Conservation (phyloP, 2,888 invertebrate genomes). For the Diarsia brunnea region DNA sequence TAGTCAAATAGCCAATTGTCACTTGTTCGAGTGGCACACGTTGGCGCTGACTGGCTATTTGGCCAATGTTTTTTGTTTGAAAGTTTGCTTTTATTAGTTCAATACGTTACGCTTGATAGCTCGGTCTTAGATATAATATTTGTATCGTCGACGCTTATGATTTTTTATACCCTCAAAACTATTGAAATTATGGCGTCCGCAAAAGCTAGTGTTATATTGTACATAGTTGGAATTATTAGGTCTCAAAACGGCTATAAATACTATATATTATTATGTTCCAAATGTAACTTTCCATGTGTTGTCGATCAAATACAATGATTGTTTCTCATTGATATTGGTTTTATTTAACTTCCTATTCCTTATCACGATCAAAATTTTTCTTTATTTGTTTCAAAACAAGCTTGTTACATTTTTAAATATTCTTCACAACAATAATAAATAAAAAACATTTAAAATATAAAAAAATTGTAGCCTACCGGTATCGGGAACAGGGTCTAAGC, state of each 20-base stretch:
- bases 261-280: slow-evolving; percentile 25
- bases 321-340: slow-evolving; percentile 46
- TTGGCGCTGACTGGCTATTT: slow-evolving; percentile 27
- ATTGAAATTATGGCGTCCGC: slow-evolving; percentile 50
- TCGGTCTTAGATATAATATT: slow-evolving; percentile 34
- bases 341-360: slow-evolving; percentile 28
- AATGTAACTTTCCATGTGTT: slow-evolving; percentile 51
- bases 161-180: slow-evolving; percentile 18
- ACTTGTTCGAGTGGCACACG: background rate
- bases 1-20: background rate
- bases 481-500: too few relatives aligned
- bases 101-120: slow-evolving; percentile 24
- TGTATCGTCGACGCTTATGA: slow-evolving; percentile 28
- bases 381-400: too few relatives aligned
- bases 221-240: slow-evolving; percentile 42
- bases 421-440: too few relatives aligned
- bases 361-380: background rate
- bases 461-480: too few relatives aligned
- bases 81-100: slow-evolving; percentile 19
- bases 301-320: slow-evolving; percentile 64
- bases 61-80: slow-evolving; percentile 9
- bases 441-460: too few relatives aligned
- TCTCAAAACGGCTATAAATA: slow-evolving; percentile 54
- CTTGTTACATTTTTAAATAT: too few relatives aligned
- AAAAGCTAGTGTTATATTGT: slow-evolving; percentile 42